phyloP scores from a whole-genome alignment of 2,888 invertebrate genomes.

The Hirtodrosophila histrioides region DNA sequence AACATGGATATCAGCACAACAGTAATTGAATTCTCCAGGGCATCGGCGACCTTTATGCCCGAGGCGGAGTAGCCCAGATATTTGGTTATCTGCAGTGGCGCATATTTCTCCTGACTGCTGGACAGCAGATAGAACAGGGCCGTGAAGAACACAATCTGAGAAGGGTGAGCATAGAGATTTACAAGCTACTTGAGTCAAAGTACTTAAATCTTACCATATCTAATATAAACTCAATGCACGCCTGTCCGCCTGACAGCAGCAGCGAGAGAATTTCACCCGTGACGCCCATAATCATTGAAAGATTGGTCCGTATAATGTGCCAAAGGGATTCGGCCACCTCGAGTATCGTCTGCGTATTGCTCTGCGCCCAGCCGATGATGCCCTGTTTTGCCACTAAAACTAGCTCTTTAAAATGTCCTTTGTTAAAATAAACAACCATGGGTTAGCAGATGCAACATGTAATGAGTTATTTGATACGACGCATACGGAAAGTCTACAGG shows the following conservation, averaged over 20 bases:
- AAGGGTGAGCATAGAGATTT: not conserved
- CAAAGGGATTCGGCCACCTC: slow-evolving; percentile 94
- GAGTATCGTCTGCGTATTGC: slow-evolving; percentile 94
- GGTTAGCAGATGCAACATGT: slow-evolving; percentile 81
- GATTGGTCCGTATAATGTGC: slow-evolving; percentile 96
- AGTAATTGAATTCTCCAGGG: slow-evolving; percentile 94
- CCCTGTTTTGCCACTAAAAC: slow-evolving; percentile 86
- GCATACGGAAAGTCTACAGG: slow-evolving; percentile 43
- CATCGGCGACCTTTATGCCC: slow-evolving; percentile 91
- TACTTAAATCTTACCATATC: slow-evolving; percentile 88
- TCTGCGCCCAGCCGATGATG: slow-evolving; percentile 92
- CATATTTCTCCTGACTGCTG: slow-evolving; percentile 93
- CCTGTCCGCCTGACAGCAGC: slow-evolving; percentile 94
- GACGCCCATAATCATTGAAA: slow-evolving; percentile 92
- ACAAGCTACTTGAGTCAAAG: not conserved
- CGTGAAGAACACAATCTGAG: slow-evolving; percentile 97
- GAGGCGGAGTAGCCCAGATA: slow-evolving; percentile 90
- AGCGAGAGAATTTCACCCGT: slow-evolving; percentile 94
- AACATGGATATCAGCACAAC: slow-evolving; percentile 98
- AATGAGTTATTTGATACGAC: slow-evolving; percentile 69
- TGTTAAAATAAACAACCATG: slow-evolving; percentile 82
- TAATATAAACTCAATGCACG: slow-evolving; percentile 93
- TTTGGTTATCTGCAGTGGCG: slow-evolving; percentile 95
- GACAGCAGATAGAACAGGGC: slow-evolving; percentile 97
- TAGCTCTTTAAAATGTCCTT: slow-evolving; percentile 85